Evolutionary conservation across 2,888 invertebrate genomes (phyloP).

Genomic region (Tuberolachnus salignus): DNA sequence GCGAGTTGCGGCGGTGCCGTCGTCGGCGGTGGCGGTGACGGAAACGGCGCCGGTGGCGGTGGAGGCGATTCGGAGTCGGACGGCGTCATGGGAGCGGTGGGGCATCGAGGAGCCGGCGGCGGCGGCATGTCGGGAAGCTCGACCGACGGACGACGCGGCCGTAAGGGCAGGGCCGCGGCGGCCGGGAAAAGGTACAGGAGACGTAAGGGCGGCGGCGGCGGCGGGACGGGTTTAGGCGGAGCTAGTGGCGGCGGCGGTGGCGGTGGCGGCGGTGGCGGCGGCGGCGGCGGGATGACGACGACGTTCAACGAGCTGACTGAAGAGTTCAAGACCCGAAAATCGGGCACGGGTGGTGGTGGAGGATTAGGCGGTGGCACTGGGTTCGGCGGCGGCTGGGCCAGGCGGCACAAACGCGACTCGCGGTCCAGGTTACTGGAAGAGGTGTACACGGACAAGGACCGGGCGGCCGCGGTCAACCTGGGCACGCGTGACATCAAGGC

Average conservation of each 20-base stretch:
- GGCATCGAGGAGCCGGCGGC: background rate
- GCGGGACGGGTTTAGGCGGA: too few species aligned
- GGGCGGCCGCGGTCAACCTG: constrained; percentile 86
- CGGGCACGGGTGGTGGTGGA: constrained; percentile 4
- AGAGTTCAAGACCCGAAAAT: constrained; percentile 59
- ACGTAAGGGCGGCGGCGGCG: constrained; percentile 12
- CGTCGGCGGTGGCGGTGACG: background rate
- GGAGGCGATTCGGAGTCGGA: constrained; percentile 11
- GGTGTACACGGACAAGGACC: constrained; percentile 86
- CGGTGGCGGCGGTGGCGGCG: background rate
- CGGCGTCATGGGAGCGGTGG: background rate
- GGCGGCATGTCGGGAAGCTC: background rate
- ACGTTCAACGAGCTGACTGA: constrained; percentile 60
- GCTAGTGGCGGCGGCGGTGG: constrained; percentile 13
- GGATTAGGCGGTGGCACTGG: background rate
- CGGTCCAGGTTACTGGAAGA: constrained; percentile 67
- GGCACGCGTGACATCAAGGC: constrained; percentile 87
- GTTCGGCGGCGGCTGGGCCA: constrained; percentile 58
- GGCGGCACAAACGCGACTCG: constrained; percentile 47
- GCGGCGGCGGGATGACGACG: constrained; percentile 57
- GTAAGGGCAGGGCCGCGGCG: constrained; percentile 16
- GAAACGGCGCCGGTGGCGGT: constrained; percentile 13
- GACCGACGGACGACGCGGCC: background rate
- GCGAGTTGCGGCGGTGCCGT: constrained; percentile 27
- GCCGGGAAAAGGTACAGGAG: constrained; percentile 16